These are phyloP conservation scores for Odontamblyopus lacepedii DNA, from an alignment of 2,797 vertebrate genomes.

Conservation along the genomic window DNA sequence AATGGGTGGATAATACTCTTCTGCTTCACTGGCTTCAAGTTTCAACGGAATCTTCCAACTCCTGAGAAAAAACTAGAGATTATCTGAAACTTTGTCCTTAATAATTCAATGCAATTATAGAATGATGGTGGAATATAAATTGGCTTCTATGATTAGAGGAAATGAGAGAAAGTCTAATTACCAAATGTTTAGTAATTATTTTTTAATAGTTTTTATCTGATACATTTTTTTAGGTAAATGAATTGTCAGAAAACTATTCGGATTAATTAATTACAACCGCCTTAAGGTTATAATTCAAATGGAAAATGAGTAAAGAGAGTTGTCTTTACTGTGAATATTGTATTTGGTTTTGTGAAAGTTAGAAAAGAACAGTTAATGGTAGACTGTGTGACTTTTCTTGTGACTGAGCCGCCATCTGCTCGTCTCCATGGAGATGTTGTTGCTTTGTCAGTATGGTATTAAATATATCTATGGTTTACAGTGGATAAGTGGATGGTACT, in stretches of 20 bases:
- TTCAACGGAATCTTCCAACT: neutral
- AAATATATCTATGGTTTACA: no score
- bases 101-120: neutral
- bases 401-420: neutral
- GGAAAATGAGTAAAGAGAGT: neutral
- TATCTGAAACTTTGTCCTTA: neutral
- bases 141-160: neutral
- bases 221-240: neutral
- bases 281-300: neutral
- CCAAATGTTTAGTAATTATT: neutral
- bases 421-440: neutral
- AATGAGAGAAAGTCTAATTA: slow-evolving; percentile 5
- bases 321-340: neutral
- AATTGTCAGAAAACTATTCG: neutral
- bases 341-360: neutral
- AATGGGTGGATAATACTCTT: slow-evolving; percentile 38
- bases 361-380: neutral
- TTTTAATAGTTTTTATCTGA: neutral
- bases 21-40: slow-evolving; percentile 11
- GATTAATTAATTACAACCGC: neutral
- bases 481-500: no score
- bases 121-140: neutral
- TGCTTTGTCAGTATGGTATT: neutral
- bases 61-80: no score
- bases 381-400: neutral